Base-by-base conservation (phyloP, 2,888 invertebrate species). In the Catonia carolina region DNA sequence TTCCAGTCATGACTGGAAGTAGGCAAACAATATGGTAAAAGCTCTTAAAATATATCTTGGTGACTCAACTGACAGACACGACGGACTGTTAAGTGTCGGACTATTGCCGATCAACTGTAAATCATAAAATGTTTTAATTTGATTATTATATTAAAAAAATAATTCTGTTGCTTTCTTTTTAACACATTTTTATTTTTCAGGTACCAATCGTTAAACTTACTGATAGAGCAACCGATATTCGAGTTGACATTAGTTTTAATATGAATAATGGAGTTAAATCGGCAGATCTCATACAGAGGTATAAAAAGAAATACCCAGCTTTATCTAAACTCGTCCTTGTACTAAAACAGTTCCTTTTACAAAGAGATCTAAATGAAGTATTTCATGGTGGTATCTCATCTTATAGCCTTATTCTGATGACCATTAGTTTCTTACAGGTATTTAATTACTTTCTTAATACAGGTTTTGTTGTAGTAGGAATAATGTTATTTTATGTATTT, bases 321-420 rank as follows among this genome's bases (percentile, higher is more conserved):
- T 80, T 99, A 66, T 86, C 91, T 53, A 95, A 95, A 69, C 78
- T 99, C 71, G 96, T 98, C 69, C 86, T 98, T 77, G 94, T 99
- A 61, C 80, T 99, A 67, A 99, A 99, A 78, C 98, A 99, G 79
- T 99, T 98, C 78, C 84, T 99, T 64, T 81, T 96, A 65, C 94
- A 98, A 78, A 84, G 98, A 69, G 95, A 97, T 78, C 83, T 99
- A 70, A 99, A 99, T 77, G 98, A 99, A 81, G 98, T 99, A 69
- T 99, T 97, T 78, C 97, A 96, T 63, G 97, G 99, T 63, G 99
- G 99, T 73, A 96, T 99, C 74, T 95, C 96, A 66, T 98, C 97
- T 60, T 99, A 99, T 78, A 94, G 96, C 71, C 83, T 99, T 67
- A 97, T 98, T 73, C 84, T 99, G 65, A 93, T 99, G 89, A 92